Conservation (phyloP, 1,140 invertebrate genomes). For the Andricus grossulariae region DNA sequence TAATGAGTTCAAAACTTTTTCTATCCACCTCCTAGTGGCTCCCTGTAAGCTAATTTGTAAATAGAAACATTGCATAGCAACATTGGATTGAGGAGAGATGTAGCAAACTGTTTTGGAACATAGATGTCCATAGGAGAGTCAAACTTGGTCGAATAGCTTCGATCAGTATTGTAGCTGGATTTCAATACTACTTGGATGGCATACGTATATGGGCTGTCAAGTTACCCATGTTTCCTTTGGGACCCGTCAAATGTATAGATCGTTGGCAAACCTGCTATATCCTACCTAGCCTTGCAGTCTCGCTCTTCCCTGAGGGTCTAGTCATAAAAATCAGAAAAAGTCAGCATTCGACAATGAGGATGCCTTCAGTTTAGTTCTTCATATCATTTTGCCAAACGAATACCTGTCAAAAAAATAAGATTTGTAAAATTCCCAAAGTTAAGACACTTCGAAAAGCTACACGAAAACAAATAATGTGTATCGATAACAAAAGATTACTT, state of each 20-base stretch:
- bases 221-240: constrained; percentile 64
- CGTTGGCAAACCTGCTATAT: constrained; percentile 59
- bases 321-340: constrained; percentile 63
- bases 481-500: no score
- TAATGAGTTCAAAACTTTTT: no score
- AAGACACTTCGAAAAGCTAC: no score
- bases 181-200: constrained; percentile 12
- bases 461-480: no score
- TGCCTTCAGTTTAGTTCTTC: constrained; percentile 49
- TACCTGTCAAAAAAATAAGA: no score
- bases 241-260: constrained; percentile 64
- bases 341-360: constrained; percentile 64
- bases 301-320: constrained; percentile 51
- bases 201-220: constrained; percentile 59
- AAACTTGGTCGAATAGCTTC: not conserved
- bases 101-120: no score
- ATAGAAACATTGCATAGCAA: no score
- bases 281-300: constrained; percentile 48
- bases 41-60: no score
- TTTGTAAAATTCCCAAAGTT: no score
- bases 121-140: not conserved
- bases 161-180: constrained; percentile 7
- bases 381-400: constrained; percentile 23
- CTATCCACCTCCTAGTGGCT: no score
- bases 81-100: no score